Percentiles rank a stretch among this genome's conserved stretches.
phyloP scores from a whole-genome alignment of 2,888 invertebrate genomes.

The Serrognathus titanus region DNA sequence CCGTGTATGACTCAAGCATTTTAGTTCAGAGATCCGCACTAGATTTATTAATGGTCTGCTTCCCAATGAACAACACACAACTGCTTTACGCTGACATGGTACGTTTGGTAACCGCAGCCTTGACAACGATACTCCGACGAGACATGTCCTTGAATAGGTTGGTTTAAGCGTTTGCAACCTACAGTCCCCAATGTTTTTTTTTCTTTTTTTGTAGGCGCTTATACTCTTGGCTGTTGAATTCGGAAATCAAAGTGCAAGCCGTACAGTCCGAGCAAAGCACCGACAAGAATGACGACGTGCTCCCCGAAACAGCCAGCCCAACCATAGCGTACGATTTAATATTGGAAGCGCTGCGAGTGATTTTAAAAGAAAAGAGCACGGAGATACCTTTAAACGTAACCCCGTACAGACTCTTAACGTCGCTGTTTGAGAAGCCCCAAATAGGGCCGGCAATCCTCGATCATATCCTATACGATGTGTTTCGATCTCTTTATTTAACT shows the following conservation, averaged over 20 bases:
- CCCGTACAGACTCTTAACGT: constrained; percentile 76
- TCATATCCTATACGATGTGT: constrained; percentile 73
- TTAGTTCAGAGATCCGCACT: constrained; percentile 82
- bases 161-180: background rate
- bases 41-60: constrained; percentile 77
- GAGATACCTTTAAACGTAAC: constrained; percentile 59
- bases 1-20: constrained; percentile 75
- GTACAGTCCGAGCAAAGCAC: constrained; percentile 43
- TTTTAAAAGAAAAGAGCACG: constrained; percentile 55
- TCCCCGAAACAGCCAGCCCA: constrained; percentile 36
- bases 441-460: constrained; percentile 77
- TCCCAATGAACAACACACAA: constrained; percentile 80
- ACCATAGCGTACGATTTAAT: constrained; percentile 59
- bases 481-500: constrained; percentile 59
- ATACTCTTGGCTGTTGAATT: constrained; percentile 80
- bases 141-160: constrained; percentile 86
- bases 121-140: constrained; percentile 72
- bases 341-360: constrained; percentile 61
- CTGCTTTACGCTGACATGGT: constrained; percentile 66
- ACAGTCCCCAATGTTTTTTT: background rate
- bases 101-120: constrained; percentile 67
- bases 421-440: constrained; percentile 82
- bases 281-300: constrained; percentile 37
- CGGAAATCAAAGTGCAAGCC: constrained; percentile 58
- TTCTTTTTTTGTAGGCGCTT: constrained; percentile 56